phyloP scores from a whole-genome alignment of 2,113 vertebrate species.

The Malurus melanocephalus region DNA sequence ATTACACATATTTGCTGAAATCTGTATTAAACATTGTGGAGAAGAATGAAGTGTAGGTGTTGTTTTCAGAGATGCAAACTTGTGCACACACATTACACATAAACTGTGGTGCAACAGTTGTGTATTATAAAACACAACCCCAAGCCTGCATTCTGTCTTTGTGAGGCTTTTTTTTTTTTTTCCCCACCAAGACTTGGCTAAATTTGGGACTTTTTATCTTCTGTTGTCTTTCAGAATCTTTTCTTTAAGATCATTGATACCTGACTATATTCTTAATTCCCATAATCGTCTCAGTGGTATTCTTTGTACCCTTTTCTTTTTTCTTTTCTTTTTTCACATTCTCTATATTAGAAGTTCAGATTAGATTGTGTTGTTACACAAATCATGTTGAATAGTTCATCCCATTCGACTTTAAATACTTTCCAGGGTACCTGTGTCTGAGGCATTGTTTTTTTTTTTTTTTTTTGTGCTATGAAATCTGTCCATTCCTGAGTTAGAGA shows the following conservation, averaged over 20 bases:
- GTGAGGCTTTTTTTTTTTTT: not conserved
- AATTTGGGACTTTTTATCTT: not conserved
- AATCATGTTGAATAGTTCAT: not conserved
- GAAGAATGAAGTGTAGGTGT: not conserved
- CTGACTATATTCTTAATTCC: not conserved
- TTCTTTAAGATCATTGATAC: not conserved
- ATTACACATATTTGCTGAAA: not conserved
- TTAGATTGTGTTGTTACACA: not conserved
- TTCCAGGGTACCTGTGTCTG: not conserved
- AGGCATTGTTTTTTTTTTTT: not conserved
- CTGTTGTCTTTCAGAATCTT: not conserved
- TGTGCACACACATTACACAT: not conserved
- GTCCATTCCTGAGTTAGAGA: not conserved
- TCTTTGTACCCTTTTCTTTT: not conserved
- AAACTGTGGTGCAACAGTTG: not conserved
- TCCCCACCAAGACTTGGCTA: not conserved
- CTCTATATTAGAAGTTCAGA: not conserved
- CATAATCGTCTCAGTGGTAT: not conserved
- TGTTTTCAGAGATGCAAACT: not conserved
- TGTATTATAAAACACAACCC: not conserved
- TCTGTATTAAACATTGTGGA: not conserved
- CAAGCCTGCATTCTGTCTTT: not conserved
- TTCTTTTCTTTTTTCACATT: not conserved
- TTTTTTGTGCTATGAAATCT: not conserved
- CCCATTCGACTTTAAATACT: not conserved